A percentile compares a stretch with the other conserved stretches of the same genome.
Evolutionary conservation across 2,888 invertebrate species (phyloP).

Genomic region (Ephialtes manifestator): DNA sequence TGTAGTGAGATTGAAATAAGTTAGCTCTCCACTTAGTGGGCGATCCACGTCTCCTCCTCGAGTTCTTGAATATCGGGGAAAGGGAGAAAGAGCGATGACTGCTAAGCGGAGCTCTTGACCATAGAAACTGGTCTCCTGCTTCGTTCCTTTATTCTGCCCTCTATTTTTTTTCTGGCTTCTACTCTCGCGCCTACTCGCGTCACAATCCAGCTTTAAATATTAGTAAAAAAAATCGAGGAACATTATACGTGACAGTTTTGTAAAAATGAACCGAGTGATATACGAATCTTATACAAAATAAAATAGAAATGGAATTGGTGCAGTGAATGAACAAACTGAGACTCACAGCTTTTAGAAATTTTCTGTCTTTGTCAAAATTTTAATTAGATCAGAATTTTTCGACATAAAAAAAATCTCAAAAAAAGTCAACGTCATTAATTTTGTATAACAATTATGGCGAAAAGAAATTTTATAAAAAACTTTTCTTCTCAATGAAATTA

Average conservation of each 20-base stretch:
- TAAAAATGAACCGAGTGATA: constrained; percentile 7
- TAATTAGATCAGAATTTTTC: background rate
- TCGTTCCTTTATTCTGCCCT: background rate
- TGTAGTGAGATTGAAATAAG: constrained; percentile 56
- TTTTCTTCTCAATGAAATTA: too few species aligned
- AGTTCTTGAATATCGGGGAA: constrained; percentile 26
- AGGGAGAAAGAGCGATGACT: background rate
- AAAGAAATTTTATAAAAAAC: too few species aligned
- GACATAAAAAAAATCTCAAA: too few species aligned
- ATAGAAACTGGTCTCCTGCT: constrained; percentile 55
- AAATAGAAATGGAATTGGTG: background rate
- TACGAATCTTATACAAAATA: background rate
- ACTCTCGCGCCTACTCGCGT: constrained; percentile 43
- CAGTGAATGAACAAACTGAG: constrained; percentile 55
- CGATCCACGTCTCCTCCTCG: constrained; percentile 29
- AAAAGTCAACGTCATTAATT: too few species aligned
- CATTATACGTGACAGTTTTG: constrained; percentile 17
- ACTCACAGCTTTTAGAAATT: constrained; percentile 10
- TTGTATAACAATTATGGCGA: too few species aligned
- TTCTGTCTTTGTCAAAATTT: background rate
- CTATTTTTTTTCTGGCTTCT: constrained; percentile 8
- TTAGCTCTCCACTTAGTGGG: constrained; percentile 58
- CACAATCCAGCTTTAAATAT: constrained; percentile 11
- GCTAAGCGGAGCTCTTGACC: constrained; percentile 45
- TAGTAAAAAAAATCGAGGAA: constrained; percentile 12